These are phyloP conservation scores for Villa cingulata DNA, from an alignment of 2,888 invertebrate genomes.

Conservation along the genomic window DNA sequence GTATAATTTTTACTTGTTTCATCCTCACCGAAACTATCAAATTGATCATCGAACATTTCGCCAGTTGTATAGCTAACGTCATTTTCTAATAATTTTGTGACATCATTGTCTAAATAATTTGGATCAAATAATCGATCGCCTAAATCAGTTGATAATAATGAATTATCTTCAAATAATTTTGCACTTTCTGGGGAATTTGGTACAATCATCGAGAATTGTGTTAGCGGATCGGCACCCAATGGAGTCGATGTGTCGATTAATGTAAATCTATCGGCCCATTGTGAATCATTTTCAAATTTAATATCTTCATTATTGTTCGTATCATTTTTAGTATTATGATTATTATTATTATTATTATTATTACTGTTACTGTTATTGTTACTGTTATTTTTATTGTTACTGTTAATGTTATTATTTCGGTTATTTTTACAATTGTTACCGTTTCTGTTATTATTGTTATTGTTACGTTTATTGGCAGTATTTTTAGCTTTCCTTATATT, in stretches of 20 bases:
- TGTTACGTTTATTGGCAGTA: slow-evolving; percentile 7
- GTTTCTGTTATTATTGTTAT: slow-evolving; percentile 1
- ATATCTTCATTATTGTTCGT: slow-evolving; percentile 1
- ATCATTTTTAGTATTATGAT: background rate
- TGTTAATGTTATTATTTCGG: background rate
- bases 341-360: slow-evolving; percentile 2
- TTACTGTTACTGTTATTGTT: slow-evolving; percentile 1
- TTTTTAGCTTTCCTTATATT: slow-evolving; percentile 8
- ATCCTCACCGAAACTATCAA: slow-evolving; percentile 4
- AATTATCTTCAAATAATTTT: slow-evolving; percentile 37
- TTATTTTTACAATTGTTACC: slow-evolving; percentile 2
- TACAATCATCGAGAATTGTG: slow-evolving; percentile 9
- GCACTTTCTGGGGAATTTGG: slow-evolving; percentile 82
- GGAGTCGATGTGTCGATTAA: slow-evolving; percentile 7
- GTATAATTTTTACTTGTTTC: slow-evolving; percentile 4
- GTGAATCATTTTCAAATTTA: background rate
- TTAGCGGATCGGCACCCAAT: slow-evolving; percentile 11
- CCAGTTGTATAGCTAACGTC: slow-evolving; percentile 1
- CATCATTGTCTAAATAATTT: slow-evolving; percentile 1
- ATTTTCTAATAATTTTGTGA: slow-evolving; percentile 5
- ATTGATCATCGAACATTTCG: slow-evolving; percentile 6
- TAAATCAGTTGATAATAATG: slow-evolving; percentile 26
- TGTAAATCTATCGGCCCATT: slow-evolving; percentile 9
- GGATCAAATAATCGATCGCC: slow-evolving; percentile 6
- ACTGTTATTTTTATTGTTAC: background rate